phyloP scores from a whole-genome alignment of 2,113 vertebrate species.

The Amphiprion ocellaris region DNA sequence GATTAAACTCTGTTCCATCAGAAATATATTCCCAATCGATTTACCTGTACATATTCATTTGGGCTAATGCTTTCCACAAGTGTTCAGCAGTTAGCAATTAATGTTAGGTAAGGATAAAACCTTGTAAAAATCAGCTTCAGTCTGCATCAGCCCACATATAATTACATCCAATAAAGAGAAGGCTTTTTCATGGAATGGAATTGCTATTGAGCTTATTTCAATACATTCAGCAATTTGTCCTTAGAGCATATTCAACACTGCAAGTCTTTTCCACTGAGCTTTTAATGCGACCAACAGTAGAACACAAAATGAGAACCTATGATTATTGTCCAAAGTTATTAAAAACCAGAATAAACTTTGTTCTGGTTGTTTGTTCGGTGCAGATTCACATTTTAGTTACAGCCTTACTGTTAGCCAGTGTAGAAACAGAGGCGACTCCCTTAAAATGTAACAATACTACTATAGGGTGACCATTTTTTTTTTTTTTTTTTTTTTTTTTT shows the following conservation, averaged over 20 bases:
- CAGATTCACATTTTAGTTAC: neutral
- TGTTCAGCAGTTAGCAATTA: constrained; percentile 31
- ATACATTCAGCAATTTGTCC: constrained; percentile 16
- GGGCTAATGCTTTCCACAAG: constrained; percentile 12
- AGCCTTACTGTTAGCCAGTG: too few species aligned
- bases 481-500: neutral
- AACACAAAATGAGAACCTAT: neutral
- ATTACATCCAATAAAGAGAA: constrained; percentile 42
- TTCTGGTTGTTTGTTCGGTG: neutral
- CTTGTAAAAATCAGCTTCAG: constrained; percentile 18
- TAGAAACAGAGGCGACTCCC: too few species aligned
- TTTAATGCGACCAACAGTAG: constrained; percentile 5
- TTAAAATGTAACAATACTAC: too few species aligned
- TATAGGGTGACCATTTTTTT: neutral
- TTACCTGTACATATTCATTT: constrained; percentile 49
- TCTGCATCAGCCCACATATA: constrained; percentile 39
- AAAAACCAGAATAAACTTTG: neutral
- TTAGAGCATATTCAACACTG: constrained; percentile 9
- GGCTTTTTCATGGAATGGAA: constrained; percentile 37
- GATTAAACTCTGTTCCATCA: constrained; percentile 47
- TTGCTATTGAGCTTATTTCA: constrained; percentile 42
- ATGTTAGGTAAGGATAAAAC: constrained; percentile 27
- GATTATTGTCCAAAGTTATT: neutral
- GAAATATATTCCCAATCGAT: constrained; percentile 42
- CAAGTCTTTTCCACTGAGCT: constrained; percentile 5